Evolutionary conservation across 2,797 vertebrate species (phyloP).

Genomic region (Aulostomus chinensis): DNA sequence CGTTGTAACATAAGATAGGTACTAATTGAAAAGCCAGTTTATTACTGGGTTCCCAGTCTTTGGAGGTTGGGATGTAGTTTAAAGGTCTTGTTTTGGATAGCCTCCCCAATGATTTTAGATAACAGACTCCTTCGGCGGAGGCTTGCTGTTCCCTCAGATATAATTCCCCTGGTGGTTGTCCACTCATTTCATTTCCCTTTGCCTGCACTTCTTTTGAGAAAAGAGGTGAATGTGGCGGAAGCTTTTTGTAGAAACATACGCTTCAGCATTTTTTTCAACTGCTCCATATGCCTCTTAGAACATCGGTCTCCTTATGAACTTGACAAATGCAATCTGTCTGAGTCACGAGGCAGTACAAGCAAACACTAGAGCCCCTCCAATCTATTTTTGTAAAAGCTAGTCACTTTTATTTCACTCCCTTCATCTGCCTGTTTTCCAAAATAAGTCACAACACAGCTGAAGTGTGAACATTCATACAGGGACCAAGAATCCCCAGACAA

Average conservation of each 20-base stretch:
- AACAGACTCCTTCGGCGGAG: constrained; percentile 34
- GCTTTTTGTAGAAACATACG: constrained; percentile 29
- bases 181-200: constrained; percentile 38
- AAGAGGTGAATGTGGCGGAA: constrained; percentile 6
- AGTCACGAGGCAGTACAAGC: constrained; percentile 28
- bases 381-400: constrained; percentile 26
- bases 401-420: constrained; percentile 9
- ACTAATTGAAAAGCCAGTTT: constrained; percentile 76
- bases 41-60: constrained; percentile 58
- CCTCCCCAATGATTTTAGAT: constrained; percentile 63
- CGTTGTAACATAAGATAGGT: constrained; percentile 66
- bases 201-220: constrained; percentile 24
- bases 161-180: constrained; percentile 29
- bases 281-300: constrained; percentile 14
- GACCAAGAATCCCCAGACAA: constrained; percentile 8
- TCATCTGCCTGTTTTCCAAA: constrained; percentile 16
- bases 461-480: constrained; percentile 17
- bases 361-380: constrained; percentile 22
- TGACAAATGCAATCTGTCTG: constrained; percentile 49
- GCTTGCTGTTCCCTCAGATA: constrained; percentile 25
- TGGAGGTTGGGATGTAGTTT: constrained; percentile 46
- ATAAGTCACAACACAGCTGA: constrained; percentile 12
- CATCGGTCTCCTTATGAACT: constrained; percentile 12
- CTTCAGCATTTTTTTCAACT: constrained; percentile 16
- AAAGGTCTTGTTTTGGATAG: constrained; percentile 45